phyloP scores from a whole-genome alignment of 2,797 vertebrate genomes.

The Pangasius macronema region DNA sequence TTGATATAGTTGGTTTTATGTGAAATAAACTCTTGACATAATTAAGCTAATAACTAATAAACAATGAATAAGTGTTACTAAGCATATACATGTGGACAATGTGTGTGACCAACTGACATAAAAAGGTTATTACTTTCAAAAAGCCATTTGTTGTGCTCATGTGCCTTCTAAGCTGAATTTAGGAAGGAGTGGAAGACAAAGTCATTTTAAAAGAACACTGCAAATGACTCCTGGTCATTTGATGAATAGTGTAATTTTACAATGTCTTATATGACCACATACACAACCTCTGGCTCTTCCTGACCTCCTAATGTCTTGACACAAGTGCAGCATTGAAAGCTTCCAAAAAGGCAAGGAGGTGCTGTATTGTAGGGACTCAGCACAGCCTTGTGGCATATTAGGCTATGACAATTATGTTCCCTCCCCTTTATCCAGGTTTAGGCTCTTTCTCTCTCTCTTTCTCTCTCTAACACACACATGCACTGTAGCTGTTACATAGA shows the following conservation, averaged over 20 bases:
- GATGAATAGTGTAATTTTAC: background rate
- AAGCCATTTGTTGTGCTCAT: background rate
- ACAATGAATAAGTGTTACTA: background rate
- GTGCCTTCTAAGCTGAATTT: background rate
- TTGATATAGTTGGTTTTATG: background rate
- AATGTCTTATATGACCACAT: background rate
- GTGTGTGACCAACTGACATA: background rate
- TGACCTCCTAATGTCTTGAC: background rate
- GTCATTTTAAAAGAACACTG: background rate
- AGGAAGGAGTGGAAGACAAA: background rate
- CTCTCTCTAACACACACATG: background rate
- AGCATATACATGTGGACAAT: background rate
- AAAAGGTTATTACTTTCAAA: background rate
- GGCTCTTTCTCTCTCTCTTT: background rate
- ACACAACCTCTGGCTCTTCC: background rate
- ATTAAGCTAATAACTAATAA: background rate
- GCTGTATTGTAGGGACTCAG: background rate
- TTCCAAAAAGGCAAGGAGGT: background rate
- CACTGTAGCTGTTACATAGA: background rate
- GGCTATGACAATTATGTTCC: background rate
- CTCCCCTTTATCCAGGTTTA: background rate
- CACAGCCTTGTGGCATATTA: constrained; percentile 6
- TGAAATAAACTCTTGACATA: background rate
- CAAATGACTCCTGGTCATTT: background rate
- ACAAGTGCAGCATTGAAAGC: background rate